These are phyloP conservation scores for Acridotheres tristis DNA, from an alignment of 2,797 vertebrate genomes.

Conservation along the genomic window DNA sequence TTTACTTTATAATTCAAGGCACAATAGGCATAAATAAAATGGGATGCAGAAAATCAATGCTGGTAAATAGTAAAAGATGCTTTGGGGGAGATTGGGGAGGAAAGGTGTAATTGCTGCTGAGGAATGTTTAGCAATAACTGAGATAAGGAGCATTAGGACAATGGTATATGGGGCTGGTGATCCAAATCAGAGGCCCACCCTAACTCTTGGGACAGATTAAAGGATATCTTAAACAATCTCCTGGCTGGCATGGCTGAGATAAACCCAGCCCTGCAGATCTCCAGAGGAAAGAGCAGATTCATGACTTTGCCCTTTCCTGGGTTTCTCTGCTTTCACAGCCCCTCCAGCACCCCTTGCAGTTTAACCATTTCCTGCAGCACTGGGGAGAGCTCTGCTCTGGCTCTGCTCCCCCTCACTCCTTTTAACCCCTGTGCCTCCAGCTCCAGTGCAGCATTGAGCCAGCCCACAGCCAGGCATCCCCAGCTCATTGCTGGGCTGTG, in stretches of 20 bases:
- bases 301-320: neutral
- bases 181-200: conserved; percentile 23
- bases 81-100: conserved; percentile 44
- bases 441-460: neutral
- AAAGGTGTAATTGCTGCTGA: conserved; percentile 57
- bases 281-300: neutral
- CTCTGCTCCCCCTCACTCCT: neutral
- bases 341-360: neutral
- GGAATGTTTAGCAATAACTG: conserved; percentile 41
- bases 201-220: neutral
- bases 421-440: neutral
- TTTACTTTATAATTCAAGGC: conserved; percentile 51
- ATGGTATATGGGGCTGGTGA: conserved; percentile 14
- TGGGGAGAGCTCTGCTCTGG: accelerated
- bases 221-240: neutral
- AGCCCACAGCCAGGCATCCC: neutral
- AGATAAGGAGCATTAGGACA: conserved; percentile 63
- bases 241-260: neutral
- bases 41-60: conserved; percentile 54
- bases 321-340: neutral
- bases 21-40: conserved; percentile 50
- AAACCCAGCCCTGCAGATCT: neutral
- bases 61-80: conserved; percentile 42
- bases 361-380: neutral
- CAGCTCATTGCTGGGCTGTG: too few species aligned